Evolutionary conservation across 1,140 invertebrate species (phyloP), one percentile per base, ranked within the genome.

Genomic region (Listronotus oregonensis): DNA sequence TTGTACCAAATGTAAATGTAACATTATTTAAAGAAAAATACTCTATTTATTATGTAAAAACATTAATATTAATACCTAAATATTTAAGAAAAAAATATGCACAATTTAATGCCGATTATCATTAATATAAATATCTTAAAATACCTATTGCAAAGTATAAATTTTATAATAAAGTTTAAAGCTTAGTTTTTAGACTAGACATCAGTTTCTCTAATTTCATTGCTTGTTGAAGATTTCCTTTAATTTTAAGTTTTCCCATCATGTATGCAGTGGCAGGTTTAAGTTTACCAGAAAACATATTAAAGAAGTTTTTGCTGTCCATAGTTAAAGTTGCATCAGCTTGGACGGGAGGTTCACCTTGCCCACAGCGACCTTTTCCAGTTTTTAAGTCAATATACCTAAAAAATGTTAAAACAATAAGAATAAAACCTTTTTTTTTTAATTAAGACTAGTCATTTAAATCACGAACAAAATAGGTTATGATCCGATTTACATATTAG

Each of bases 141-240:
- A 5, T 27, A 27, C 21, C 5, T 27, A 34, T 34, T 34, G 32
- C 11, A 37, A 34, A 37, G 11, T 2, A 37, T 37, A 37, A 34
- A 12, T 37, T 12, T 37, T 37, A 12, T 32, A 12, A 51, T 51
- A 51, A 6, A 14, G 18, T 18, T 84, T 81, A 88, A 61, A 87
- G 75, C 72, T 87, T 87, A 0, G 90, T 87, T 78, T 94, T 94
- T 31, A 97, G 83, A 60, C 88, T 87, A 49, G 82, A 82, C 91
- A 98, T 94, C 44, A 99, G 82, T 80, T 96, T 96, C 79, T 99
- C 96, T 60, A 98, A 78, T 79, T 97, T 97, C 89, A 99, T 94
- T 1, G 96, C 97, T 77, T 96, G 92, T 69, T 90, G 90, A 74
- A 99, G 83, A 77, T 97, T 94, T 0, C 97, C 97, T 70, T 85